Evolutionary conservation across 2,888 invertebrate genomes (phyloP), one percentile per base, ranked within the genome.

Genomic region (Tupiocoris notatus): DNA sequence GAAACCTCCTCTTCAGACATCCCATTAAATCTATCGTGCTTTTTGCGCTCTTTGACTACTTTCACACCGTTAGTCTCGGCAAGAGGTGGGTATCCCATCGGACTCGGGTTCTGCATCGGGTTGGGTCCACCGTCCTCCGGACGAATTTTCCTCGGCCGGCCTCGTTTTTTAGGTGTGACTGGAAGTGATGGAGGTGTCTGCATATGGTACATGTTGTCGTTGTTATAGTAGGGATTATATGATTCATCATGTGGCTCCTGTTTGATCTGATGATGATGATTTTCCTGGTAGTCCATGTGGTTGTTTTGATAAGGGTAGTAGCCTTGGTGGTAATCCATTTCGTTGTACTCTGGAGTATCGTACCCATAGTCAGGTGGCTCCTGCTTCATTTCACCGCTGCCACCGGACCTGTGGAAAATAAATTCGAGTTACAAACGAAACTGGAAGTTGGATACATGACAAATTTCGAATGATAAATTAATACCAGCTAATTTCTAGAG

Each of bases 1-100:
- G 93, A 90, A 63, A 97, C 95, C 87, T 97, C 96, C 84, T 96
- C 96, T 86, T 96, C 96, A 79, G 94, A 91, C 93, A 96, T 93
- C 79, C 95, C 95, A 87, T 95, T 94, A 86, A 95, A 95, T 79
- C 95, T 89, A 86, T 95, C 94, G 85, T 94, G 93, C 85, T 94
- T 94, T 86, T 95, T 95, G 82, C 94, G 88, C 85, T 94, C 94
- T 86, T 94, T 95, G 82, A 88, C 76, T 2, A 70, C 71, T 64
- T 64, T 63, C 12, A 74, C 21, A 7, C 74, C 74, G n/a, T 74
- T 74, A 7, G 74, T 74, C 6, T 74, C 74, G 9, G 64, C 64
- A 25, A 74, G 2, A 2, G 71, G 71, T 0, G 74, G 74, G 22
- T 74, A 74, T 17, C 74, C 74, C 74, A 74, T 74, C 1, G 74